These are phyloP conservation scores for Coptotermes formosanus DNA, from an alignment of 1,140 invertebrate genomes.

Conservation along the genomic window DNA sequence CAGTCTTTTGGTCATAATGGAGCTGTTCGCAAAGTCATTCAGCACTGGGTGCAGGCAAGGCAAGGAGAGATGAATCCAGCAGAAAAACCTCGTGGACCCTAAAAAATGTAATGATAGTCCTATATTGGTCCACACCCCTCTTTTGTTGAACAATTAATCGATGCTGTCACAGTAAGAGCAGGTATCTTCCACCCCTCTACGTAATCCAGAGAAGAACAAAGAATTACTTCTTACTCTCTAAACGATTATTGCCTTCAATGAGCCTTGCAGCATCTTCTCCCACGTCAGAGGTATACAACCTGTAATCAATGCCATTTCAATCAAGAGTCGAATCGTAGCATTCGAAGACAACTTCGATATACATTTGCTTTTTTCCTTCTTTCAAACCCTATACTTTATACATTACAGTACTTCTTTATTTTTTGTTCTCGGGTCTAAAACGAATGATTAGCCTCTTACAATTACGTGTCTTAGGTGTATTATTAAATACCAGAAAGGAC, in stretches of 20 bases:
- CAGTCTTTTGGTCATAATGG: background rate
- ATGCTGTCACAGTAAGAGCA: background rate
- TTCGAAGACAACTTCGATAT: slow-evolving; percentile 9
- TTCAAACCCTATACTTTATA: slow-evolving; percentile 1
- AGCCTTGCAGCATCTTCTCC: background rate
- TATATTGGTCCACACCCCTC: background rate
- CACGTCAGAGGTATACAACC: background rate
- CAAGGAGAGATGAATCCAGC: background rate
- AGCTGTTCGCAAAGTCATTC: background rate
- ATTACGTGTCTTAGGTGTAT: slow-evolving; percentile 5
- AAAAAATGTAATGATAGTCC: slow-evolving; percentile 10
- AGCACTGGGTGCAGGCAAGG: background rate
- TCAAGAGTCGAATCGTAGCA: background rate
- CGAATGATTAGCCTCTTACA: background rate
- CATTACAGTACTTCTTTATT: background rate
- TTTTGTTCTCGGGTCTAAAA: background rate
- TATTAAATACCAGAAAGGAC: background rate
- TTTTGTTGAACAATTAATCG: slow-evolving; percentile 1
- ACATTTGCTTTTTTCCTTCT: background rate
- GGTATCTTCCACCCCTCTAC: background rate
- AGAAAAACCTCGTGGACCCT: background rate
- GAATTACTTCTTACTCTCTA: background rate
- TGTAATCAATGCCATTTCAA: slow-evolving; percentile 11
- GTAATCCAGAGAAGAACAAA: background rate
- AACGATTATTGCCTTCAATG: background rate